phyloP scores from a whole-genome alignment of 2,797 vertebrate species.

The Sternarchorhynchus goeldii region DNA sequence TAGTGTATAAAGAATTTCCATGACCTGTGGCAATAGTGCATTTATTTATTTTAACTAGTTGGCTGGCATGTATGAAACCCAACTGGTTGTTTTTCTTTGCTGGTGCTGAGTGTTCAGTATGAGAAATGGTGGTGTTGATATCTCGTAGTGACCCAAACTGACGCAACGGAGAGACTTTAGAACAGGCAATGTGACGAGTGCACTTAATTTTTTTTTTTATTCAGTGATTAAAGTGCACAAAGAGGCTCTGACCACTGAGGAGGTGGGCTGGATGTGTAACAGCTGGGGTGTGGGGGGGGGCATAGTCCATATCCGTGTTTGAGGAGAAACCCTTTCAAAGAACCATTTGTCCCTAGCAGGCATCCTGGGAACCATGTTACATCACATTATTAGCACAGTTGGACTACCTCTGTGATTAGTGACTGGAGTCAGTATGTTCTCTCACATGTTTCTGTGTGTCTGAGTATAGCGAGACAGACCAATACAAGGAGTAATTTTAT shows the following conservation, averaged over 20 bases:
- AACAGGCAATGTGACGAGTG: constrained; percentile 13
- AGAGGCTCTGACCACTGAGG: constrained; percentile 1
- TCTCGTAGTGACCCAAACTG: no score
- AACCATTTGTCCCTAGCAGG: not conserved
- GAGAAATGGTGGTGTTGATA: no score
- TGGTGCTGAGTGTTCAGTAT: no score
- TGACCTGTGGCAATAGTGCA: no score
- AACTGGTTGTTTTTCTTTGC: no score
- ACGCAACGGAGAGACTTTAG: not conserved
- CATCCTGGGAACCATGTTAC: not conserved
- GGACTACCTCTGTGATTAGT: not conserved
- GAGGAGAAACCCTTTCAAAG: not conserved
- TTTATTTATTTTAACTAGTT: no score
- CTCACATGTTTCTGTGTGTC: not conserved
- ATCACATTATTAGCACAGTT: not conserved
- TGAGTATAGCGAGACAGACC: not conserved
- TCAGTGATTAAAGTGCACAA: constrained; percentile 10
- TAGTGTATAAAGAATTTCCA: no score
- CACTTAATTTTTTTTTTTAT: not conserved
- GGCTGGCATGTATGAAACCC: no score
- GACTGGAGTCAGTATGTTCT: not conserved
- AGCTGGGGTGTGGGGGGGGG: not conserved
- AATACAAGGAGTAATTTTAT: no score
- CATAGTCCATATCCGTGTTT: not conserved
- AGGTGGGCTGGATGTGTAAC: constrained; percentile 2